Conservation (phyloP, 2,797 vertebrate species). For the Mastacembelus armatus region DNA sequence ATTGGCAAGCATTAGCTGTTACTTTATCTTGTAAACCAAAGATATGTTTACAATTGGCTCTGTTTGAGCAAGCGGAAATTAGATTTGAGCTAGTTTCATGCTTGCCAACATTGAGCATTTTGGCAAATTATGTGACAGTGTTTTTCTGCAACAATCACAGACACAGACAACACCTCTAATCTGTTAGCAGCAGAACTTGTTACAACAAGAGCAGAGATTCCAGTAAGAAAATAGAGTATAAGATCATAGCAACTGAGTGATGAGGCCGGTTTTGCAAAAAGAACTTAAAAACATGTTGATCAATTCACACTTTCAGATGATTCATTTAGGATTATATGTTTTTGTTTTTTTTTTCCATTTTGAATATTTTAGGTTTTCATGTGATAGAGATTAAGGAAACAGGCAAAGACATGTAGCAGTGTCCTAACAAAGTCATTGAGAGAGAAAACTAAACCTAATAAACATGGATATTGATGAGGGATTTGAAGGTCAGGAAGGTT, state of each 20-base stretch:
- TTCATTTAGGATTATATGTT: too few relatives aligned
- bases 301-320: too few relatives aligned
- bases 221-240: constrained; percentile 1
- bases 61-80: constrained; percentile 38
- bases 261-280: not conserved
- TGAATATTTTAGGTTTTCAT: too few relatives aligned
- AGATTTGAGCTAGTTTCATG: constrained; percentile 34
- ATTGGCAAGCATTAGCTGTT: constrained; percentile 38
- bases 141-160: constrained; percentile 26
- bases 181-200: constrained; percentile 49
- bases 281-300: not conserved
- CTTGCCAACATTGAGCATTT: constrained; percentile 38
- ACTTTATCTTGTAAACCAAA: constrained; percentile 49
- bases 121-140: constrained; percentile 49
- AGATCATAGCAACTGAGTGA: too few relatives aligned
- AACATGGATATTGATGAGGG: too few relatives aligned
- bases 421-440: not conserved
- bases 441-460: too few relatives aligned
- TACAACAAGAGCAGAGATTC: constrained; percentile 41
- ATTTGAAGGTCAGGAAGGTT: too few relatives aligned
- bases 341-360: too few relatives aligned
- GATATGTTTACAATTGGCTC: constrained; percentile 46
- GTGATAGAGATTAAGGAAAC: too few relatives aligned
- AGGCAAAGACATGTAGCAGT: not conserved
- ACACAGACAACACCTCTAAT: constrained; percentile 36